Conservation (phyloP, 2,113 vertebrate genomes). For the Phylloscopus trochiloides region DNA sequence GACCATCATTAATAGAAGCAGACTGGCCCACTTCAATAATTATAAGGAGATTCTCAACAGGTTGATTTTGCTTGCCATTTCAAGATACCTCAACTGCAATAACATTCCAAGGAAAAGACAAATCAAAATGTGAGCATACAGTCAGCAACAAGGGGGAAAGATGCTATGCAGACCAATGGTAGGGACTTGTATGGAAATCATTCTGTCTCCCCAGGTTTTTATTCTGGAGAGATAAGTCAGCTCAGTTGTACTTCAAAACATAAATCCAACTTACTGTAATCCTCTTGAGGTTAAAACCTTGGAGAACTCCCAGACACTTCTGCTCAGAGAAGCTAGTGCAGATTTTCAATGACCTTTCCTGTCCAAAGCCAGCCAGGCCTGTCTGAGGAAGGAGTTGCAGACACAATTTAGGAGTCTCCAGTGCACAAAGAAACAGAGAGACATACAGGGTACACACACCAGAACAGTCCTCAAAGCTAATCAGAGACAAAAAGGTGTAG, state of each 20-base stretch:
- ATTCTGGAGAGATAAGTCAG: background rate
- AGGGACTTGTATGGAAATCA: background rate
- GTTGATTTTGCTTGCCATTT: background rate
- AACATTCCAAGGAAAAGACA: background rate
- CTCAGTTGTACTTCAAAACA: background rate
- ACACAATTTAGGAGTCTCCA: background rate
- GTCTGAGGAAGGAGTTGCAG: background rate
- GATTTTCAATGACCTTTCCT: background rate
- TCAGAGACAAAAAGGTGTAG: background rate
- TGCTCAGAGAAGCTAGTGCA: background rate
- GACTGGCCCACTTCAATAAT: background rate
- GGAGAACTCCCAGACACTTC: background rate
- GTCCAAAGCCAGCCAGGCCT: background rate
- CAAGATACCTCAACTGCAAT: background rate
- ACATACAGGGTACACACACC: background rate
- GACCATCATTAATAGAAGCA: background rate
- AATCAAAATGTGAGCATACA: background rate
- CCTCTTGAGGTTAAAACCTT: background rate
- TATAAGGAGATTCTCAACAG: background rate
- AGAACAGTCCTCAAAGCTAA: background rate
- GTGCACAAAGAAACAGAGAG: background rate
- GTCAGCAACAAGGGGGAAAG: background rate
- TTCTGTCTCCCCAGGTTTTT: background rate
- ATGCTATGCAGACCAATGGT: accelerated
- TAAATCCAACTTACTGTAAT: slow-evolving; percentile 41